Evolutionary conservation across 2,888 invertebrate species (phyloP), one percentile per base, ranked within the genome.

Genomic region (Philonicus albiceps): DNA sequence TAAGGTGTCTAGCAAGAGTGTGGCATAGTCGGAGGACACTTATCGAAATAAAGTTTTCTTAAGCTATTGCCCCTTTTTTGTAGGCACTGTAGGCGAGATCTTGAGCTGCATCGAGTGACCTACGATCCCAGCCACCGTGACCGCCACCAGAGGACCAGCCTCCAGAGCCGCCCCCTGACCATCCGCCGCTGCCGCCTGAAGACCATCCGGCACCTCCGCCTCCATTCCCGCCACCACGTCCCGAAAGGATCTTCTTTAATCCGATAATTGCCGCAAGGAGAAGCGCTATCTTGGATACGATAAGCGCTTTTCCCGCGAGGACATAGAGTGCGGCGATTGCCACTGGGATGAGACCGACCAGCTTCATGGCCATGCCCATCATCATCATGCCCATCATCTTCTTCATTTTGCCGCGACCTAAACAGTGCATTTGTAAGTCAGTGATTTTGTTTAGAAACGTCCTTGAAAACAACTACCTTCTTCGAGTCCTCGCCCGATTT

Each of bases 331-430:
- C 95, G 55, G 96, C 96, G 89, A 97, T 96, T 7, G 96, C 96
- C 3, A 97, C 91, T 0, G 97, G 97, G 34, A 97, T 94, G 93
- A 97, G 93, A 2, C 96, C 96, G 27, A 96, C 95, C 95, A 97
- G 95, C 92, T 97, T 97, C 94, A 96, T 96, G 4, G 95, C 95
- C 88, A 95, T 94, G 6, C 96, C 96, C 96, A 96, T 96, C 95
- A 96, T 96, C 96, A 97, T 96, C 94, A 96, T 96, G 49, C 96
- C 95, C 96, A 97, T 96, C 96, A 97, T 97, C 90, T 96, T 96
- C 94, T 97, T 97, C 96, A 96, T 96, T 92, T 96, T 96, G 2
- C 96, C 96, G 88, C 96, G 95, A 89, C 96, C 96, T 96, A 89
- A 75, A 49, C 27, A 87, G 37, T 76, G 22, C 37, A 16, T 49